phyloP scores from a whole-genome alignment of 2,113 vertebrate genomes.

The Orientallactaga bullata region DNA sequence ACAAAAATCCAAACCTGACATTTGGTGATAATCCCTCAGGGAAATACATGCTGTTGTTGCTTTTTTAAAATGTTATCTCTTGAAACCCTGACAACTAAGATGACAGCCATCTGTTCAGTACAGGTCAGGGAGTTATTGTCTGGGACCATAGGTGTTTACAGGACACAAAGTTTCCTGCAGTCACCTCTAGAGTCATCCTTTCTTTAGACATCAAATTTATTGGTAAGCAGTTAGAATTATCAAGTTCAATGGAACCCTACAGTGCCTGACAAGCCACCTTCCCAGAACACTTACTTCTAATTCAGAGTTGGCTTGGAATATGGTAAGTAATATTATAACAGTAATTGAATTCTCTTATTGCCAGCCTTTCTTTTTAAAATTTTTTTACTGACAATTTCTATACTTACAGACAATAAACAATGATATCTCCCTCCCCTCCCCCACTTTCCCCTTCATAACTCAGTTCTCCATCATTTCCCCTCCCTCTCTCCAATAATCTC shows the following conservation, averaged over 20 bases:
- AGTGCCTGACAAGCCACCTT: background rate
- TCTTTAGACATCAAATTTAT: slow-evolving; percentile 11
- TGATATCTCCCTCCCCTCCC: too few relatives aligned
- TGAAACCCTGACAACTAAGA: slow-evolving; percentile 46
- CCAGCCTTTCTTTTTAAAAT: slow-evolving; percentile 19
- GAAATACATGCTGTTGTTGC: slow-evolving; percentile 40
- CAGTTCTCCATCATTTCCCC: too few relatives aligned
- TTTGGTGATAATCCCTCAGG: slow-evolving; percentile 60
- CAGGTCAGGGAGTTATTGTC: background rate
- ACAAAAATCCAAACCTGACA: slow-evolving; percentile 47
- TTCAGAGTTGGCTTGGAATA: slow-evolving; percentile 44
- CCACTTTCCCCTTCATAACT: too few relatives aligned
- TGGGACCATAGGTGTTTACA: background rate
- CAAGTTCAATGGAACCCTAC: background rate
- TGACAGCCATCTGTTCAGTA: slow-evolving; percentile 24
- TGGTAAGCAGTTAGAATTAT: slow-evolving; percentile 36
- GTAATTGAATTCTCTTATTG: slow-evolving; percentile 45
- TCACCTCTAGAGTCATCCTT: slow-evolving; percentile 30
- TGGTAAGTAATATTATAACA: background rate
- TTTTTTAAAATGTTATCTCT: slow-evolving; percentile 57
- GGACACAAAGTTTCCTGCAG: background rate
- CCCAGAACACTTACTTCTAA: background rate
- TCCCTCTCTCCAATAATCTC: too few relatives aligned
- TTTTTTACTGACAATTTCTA: too few relatives aligned
- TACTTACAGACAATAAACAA: too few relatives aligned